phyloP scores from a whole-genome alignment of 2,888 invertebrate genomes.

The Sussaba pulchella region DNA sequence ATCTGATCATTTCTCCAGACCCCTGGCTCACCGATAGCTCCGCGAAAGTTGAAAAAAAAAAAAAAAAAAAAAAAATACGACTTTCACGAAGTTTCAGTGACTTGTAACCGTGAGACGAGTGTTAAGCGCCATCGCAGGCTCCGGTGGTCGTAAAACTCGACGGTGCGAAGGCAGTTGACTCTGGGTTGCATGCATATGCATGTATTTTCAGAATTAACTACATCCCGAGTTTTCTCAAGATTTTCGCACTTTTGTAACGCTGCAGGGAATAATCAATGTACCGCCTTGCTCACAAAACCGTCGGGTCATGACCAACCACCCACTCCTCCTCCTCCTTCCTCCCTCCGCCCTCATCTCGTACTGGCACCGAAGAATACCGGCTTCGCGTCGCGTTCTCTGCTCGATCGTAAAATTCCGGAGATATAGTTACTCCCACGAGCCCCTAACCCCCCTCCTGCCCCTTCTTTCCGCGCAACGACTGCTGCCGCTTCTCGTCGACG shows the following conservation, averaged over 20 bases:
- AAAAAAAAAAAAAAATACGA: too few relatives aligned
- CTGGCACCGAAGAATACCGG: slow-evolving; percentile 15
- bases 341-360: slow-evolving; percentile 1
- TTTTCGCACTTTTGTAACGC: slow-evolving; percentile 47
- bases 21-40: too few relatives aligned
- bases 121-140: background rate
- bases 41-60: too few relatives aligned
- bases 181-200: background rate
- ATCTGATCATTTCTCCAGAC: too few relatives aligned
- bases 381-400: slow-evolving; percentile 53
- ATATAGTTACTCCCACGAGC: slow-evolving; percentile 59
- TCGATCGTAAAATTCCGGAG: slow-evolving; percentile 63
- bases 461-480: background rate
- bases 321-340: background rate
- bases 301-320: slow-evolving; percentile 38
- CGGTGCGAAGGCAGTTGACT: background rate
- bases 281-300: slow-evolving; percentile 12
- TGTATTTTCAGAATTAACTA: slow-evolving; percentile 23
- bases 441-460: slow-evolving; percentile 5
- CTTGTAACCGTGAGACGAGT: background rate
- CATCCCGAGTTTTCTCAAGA: slow-evolving; percentile 32
- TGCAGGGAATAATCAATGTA: slow-evolving; percentile 46
- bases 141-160: background rate
- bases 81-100: background rate
- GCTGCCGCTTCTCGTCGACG: slow-evolving; percentile 22